A percentile compares a stretch with the other conserved stretches of the same genome.
Evolutionary conservation across 2,113 vertebrate species (phyloP).

Genomic region (Thamnophis sirtalis): DNA sequence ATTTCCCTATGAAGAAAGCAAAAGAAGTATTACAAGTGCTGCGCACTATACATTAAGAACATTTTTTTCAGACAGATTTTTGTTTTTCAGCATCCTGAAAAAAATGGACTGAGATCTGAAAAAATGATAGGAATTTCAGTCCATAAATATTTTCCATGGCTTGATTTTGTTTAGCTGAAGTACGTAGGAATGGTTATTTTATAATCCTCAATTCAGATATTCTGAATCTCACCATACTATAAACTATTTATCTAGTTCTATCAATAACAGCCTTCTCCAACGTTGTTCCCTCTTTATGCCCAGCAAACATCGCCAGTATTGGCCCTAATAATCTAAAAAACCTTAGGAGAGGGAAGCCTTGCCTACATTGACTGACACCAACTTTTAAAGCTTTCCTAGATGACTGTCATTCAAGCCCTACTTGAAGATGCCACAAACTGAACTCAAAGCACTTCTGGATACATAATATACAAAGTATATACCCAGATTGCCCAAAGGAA

Average conservation of each 20-base stretch:
- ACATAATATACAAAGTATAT: neutral
- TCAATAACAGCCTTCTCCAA: neutral
- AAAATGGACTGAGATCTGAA: neutral
- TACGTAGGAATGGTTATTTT: no score
- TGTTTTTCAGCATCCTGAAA: neutral
- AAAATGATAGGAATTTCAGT: neutral
- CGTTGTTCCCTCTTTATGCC: neutral
- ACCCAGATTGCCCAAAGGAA: neutral
- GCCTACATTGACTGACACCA: neutral
- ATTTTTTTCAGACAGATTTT: neutral
- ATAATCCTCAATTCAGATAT: neutral
- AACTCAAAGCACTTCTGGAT: neutral
- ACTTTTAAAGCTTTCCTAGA: neutral
- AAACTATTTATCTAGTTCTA: neutral
- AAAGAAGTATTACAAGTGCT: neutral
- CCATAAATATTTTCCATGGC: neutral
- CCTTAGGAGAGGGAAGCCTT: neutral
- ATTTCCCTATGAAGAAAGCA: conserved; percentile 84
- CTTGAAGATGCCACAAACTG: neutral
- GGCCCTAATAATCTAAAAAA: neutral
- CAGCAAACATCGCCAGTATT: neutral
- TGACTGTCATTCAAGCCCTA: neutral
- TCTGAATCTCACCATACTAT: neutral
- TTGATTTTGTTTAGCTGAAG: neutral
- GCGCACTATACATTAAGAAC: neutral